Base-by-base conservation (phyloP, 2,888 invertebrate genomes). In the Latrodectus elegans region DNA sequence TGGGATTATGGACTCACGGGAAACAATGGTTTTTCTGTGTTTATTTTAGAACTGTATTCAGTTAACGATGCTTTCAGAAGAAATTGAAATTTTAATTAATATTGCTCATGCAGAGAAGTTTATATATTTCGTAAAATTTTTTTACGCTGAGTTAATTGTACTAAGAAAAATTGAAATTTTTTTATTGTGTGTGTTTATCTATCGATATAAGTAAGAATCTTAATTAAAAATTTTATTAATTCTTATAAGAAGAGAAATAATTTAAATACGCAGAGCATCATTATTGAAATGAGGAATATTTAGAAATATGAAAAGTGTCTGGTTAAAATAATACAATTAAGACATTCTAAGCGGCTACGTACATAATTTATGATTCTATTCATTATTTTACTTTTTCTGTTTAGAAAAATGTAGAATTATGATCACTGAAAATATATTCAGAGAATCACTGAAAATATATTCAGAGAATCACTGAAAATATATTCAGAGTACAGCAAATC, bases 41-140 rank as follows among this genome's bases (percentile, higher is more conserved):
- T 60, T 60, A 11, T 60, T 60, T 60, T 60, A 60, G 0, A 60
- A 12, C 60, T 60, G 60, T 4, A 60, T 10, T 6, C 3, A 60
- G n/a, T 60, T 60, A n/a, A n/a, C 6, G 60, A 15, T 0, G 8
- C n/a, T 60, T n/a, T 60, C 6, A 4, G 11, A 15, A 10, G n/a
- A 60, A 60, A 15, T 60, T 60, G 60, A 60, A 60, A 60, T 60
- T 60, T 60, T 60, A 60, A 60, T 60, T 60, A 60, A 60, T 60
- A 12, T 15, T 60, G 8, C 60, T 12, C 10, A 6, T 12, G 60
- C 12, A 38, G 38, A 60, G 60, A 60, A 60, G n/a, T 10, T 60
- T 60, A 60, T n/a, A 12, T 60, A 10, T 60, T 60, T 60, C 55
- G 60, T 60, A 60, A 60, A 15, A 6, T 60, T 60, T 60, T 60